Conservation (phyloP, 2,113 vertebrate genomes). For the Macrotis lagotis region DNA sequence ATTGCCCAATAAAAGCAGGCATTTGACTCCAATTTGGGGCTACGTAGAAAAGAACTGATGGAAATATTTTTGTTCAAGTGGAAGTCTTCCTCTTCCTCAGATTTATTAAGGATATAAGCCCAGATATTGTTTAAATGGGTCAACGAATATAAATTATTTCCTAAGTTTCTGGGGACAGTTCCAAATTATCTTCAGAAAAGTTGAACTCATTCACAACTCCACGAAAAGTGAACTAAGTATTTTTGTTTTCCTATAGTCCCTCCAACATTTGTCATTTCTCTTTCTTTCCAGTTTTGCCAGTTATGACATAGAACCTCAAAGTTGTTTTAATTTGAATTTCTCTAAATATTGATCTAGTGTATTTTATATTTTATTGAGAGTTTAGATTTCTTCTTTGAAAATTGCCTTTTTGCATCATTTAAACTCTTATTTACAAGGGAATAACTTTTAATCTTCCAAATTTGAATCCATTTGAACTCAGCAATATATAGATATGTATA, state of each 20-base stretch:
- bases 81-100: neutral
- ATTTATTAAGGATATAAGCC: neutral
- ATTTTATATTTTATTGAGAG: neutral
- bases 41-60: neutral
- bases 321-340: neutral
- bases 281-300: neutral
- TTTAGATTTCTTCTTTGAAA: no score
- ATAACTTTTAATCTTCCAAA: neutral
- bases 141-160: neutral
- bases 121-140: neutral
- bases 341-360: neutral
- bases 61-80: neutral
- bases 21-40: neutral
- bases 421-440: no score
- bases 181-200: neutral
- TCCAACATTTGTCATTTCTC: neutral
- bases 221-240: neutral
- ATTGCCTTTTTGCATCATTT: no score
- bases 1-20: neutral
- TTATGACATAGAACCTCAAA: neutral
- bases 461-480: neutral
- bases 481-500: no score
- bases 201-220: neutral
- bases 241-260: neutral
- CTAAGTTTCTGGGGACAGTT: neutral